These are phyloP conservation scores for Platypus cylindrus DNA, from an alignment of 2,888 invertebrate species.

Conservation along the genomic window DNA sequence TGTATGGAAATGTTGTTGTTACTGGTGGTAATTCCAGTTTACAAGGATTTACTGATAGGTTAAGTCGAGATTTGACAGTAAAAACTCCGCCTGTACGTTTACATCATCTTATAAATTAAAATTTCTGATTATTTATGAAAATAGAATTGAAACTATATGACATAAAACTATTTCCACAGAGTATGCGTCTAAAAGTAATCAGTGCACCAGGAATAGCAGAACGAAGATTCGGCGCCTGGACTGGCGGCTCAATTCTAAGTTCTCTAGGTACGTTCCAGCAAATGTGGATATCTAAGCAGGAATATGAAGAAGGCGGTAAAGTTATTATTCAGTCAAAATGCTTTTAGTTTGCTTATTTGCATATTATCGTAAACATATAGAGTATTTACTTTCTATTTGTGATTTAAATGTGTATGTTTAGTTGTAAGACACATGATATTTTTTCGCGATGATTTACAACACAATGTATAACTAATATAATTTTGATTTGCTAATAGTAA, in stretches of 20 bases:
- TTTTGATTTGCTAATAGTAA: too few relatives aligned
- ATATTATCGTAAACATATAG: background rate
- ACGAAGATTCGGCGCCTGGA: constrained; percentile 59
- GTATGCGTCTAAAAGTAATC: constrained; percentile 57
- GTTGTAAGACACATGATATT: too few relatives aligned
- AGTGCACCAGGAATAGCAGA: constrained; percentile 51
- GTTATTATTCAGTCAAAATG: constrained; percentile 34
- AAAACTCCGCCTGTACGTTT: constrained; percentile 50
- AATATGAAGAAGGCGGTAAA: constrained; percentile 62
- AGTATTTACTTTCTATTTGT: background rate
- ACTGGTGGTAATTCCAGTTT: constrained; percentile 61
- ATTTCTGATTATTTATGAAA: background rate
- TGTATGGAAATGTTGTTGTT: constrained; percentile 58
- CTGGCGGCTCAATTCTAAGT: constrained; percentile 62
- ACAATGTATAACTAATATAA: too few relatives aligned
- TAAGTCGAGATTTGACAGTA: constrained; percentile 53
- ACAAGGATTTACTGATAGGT: constrained; percentile 57
- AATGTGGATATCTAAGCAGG: constrained; percentile 65
- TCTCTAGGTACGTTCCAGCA: constrained; percentile 65
- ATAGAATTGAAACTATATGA: background rate
- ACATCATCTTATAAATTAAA: background rate
- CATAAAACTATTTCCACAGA: constrained; percentile 31
- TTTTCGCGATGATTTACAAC: too few relatives aligned
- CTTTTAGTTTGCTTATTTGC: constrained; percentile 19
- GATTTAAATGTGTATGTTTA: background rate